A percentile compares a stretch with the other conserved stretches of the same genome.
Conservation (phyloP, 2,113 vertebrate genomes). For the Rafetus swinhoei region DNA sequence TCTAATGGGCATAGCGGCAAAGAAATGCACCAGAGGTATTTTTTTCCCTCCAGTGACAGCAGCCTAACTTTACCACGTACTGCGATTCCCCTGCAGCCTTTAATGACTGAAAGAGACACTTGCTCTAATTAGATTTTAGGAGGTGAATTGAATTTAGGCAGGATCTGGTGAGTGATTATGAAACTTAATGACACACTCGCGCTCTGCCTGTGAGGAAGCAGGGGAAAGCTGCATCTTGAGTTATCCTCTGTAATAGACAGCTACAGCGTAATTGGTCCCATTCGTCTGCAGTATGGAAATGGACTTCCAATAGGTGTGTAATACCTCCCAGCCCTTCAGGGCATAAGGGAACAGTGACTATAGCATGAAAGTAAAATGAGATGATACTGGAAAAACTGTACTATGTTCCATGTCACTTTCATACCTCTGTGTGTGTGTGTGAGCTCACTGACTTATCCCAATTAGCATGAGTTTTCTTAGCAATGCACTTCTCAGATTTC, state of each 20-base stretch:
- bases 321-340: neutral
- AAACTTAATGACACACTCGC: neutral
- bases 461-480: neutral
- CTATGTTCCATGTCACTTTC: neutral
- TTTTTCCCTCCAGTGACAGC: neutral
- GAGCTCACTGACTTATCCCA: neutral
- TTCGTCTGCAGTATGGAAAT: neutral
- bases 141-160: neutral
- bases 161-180: neutral
- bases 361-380: neutral
- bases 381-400: neutral
- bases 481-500: constrained; percentile 2
- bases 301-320: neutral
- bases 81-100: neutral
- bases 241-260: neutral
- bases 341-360: neutral
- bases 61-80: neutral
- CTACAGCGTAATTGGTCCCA: neutral
- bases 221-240: neutral
- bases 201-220: neutral
- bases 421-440: neutral
- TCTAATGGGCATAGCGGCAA: neutral
- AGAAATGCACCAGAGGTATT: no score
- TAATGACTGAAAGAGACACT: neutral
- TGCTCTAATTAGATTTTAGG: neutral